These are phyloP conservation scores for Lateolabrax maculatus DNA, from an alignment of 2,797 vertebrate species.

Conservation along the genomic window DNA sequence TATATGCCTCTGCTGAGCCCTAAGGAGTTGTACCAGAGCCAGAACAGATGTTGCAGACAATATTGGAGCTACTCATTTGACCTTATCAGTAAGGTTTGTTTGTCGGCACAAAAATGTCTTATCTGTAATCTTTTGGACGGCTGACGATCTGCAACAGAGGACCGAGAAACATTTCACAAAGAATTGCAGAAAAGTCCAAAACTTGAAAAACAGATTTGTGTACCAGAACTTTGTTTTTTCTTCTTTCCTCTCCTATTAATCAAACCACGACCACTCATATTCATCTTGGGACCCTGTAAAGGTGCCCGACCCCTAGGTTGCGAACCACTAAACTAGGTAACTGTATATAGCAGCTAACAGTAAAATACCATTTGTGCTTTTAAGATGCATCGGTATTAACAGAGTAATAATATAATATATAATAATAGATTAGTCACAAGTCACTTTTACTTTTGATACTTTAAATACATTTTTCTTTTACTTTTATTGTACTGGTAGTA, in stretches of 20 bases:
- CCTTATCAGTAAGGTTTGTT: background rate
- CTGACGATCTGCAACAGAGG: background rate
- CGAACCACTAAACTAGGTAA: background rate
- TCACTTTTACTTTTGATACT: background rate
- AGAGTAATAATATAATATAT: background rate
- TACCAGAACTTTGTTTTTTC: background rate
- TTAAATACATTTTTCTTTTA: background rate
- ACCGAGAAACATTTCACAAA: background rate
- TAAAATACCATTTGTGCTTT: background rate
- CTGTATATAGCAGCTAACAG: background rate
- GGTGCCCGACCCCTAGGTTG: background rate
- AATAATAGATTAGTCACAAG: background rate
- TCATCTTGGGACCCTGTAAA: background rate
- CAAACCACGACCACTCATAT: background rate
- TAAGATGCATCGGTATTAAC: background rate
- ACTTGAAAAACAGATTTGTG: too few relatives aligned
- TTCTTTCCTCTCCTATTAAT: background rate
- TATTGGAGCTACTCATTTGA: background rate
- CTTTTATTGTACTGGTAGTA: background rate
- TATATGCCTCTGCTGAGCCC: background rate
- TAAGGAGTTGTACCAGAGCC: background rate
- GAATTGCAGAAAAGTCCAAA: too few relatives aligned
- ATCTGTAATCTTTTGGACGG: background rate
- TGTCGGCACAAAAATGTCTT: background rate
- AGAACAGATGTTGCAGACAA: background rate